These are phyloP conservation scores for Apogon talboti DNA, from an alignment of 2,797 vertebrate genomes.

Conservation along the genomic window DNA sequence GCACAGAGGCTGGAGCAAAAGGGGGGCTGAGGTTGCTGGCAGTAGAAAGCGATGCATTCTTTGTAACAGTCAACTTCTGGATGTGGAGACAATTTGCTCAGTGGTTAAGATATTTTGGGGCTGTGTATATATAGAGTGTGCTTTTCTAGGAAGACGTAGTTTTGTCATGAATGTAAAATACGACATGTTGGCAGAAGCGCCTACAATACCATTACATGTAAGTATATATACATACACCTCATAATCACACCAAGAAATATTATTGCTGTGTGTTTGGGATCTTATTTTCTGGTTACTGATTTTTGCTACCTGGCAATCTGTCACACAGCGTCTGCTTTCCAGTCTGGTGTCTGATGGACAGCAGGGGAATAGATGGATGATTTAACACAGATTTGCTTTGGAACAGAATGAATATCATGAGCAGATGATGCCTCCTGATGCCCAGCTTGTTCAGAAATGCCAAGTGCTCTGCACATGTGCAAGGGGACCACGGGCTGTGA, in stretches of 20 bases:
- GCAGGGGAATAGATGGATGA: slow-evolving; percentile 72
- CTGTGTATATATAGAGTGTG: slow-evolving; percentile 56
- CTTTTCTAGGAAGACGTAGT: slow-evolving; percentile 60
- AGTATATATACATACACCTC: slow-evolving; percentile 13
- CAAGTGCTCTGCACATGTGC: slow-evolving; percentile 78
- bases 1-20: slow-evolving; percentile 58
- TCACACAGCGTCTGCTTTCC: slow-evolving; percentile 68
- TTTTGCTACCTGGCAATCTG: slow-evolving; percentile 69
- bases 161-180: slow-evolving; percentile 57
- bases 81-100: slow-evolving; percentile 78
- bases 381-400: slow-evolving; percentile 78
- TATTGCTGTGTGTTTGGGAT: slow-evolving; percentile 38
- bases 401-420: slow-evolving; percentile 65
- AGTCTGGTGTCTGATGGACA: slow-evolving; percentile 74
- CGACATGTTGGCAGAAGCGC: slow-evolving; percentile 25
- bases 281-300: slow-evolving; percentile 48
- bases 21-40: slow-evolving; percentile 79
- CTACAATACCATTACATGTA: slow-evolving; percentile 13
- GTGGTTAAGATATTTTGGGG: slow-evolving; percentile 77
- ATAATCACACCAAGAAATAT: slow-evolving; percentile 12
- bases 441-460: slow-evolving; percentile 66
- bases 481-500: slow-evolving; percentile 60
- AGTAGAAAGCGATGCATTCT: slow-evolving; percentile 76
- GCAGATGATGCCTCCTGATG: slow-evolving; percentile 79
- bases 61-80: slow-evolving; percentile 77